Evolutionary conservation across 2,888 invertebrate species (phyloP).

Genomic region (Gisinianus flammeolus): DNA sequence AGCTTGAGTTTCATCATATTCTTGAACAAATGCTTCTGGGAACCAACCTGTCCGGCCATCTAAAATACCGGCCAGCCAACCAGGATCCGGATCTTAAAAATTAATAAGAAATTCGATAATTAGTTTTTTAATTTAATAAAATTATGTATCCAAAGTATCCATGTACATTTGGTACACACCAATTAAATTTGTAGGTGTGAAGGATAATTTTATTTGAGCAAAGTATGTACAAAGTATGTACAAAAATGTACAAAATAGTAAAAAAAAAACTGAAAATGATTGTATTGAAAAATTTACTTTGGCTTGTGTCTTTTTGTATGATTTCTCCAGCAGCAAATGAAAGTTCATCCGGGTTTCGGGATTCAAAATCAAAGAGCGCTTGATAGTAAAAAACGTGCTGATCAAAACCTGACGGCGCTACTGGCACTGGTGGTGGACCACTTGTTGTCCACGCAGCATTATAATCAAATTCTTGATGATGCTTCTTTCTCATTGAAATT

Average conservation of each 20-base stretch:
- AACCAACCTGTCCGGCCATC: conserved; percentile 91
- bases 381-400: conserved; percentile 69
- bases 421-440: conserved; percentile 59
- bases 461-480: conserved; percentile 59
- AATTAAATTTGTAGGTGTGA: too few relatives aligned
- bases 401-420: conserved; percentile 60
- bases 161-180: too few relatives aligned
- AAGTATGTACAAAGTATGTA: too few relatives aligned
- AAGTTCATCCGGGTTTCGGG: conserved; percentile 90
- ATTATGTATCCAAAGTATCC: too few relatives aligned
- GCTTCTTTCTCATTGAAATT: conserved; percentile 55
- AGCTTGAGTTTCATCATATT: conserved; percentile 26
- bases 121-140: too few relatives aligned
- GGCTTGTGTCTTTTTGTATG: conserved; percentile 67
- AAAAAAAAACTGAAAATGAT: too few relatives aligned
- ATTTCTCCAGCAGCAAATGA: conserved; percentile 92
- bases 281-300: too few relatives aligned
- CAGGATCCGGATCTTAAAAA: conserved; percentile 86
- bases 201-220: too few relatives aligned
- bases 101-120: too few relatives aligned
- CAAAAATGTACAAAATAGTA: too few relatives aligned
- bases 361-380: conserved; percentile 92
- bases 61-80: conserved; percentile 94
- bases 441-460: conserved; percentile 70
- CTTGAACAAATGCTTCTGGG: conserved; percentile 91